These are phyloP conservation scores for Acronicta aceris DNA, from an alignment of 2,888 invertebrate genomes.

Conservation along the genomic window DNA sequence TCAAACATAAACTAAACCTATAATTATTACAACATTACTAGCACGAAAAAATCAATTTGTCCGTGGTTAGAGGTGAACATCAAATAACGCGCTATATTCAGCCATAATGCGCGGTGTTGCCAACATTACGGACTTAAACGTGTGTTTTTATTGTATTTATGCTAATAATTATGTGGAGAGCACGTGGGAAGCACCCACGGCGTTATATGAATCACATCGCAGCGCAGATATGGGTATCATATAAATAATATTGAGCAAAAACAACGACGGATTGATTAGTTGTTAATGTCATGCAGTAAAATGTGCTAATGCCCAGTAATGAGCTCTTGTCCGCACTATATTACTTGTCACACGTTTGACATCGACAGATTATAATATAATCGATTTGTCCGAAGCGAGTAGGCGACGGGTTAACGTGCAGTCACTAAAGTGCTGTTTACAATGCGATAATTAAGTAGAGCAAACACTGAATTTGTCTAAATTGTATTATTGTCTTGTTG, in stretches of 20 bases:
- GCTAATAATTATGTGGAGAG: slow-evolving; percentile 60
- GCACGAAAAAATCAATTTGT: slow-evolving; percentile 46
- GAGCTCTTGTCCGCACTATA: slow-evolving; percentile 47
- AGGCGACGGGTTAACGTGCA: slow-evolving; percentile 23
- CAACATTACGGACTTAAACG: slow-evolving; percentile 57
- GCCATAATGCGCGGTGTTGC: slow-evolving; percentile 44
- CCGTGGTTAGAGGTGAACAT: slow-evolving; percentile 27
- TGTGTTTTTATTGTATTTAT: slow-evolving; percentile 62
- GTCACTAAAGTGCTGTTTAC: background rate
- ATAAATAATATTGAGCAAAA: slow-evolving; percentile 59
- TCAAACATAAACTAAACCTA: slow-evolving; percentile 24
- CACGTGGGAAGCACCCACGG: slow-evolving; percentile 69
- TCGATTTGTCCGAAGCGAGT: slow-evolving; percentile 20
- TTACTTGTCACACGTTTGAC: slow-evolving; percentile 35
- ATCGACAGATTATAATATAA: slow-evolving; percentile 19
- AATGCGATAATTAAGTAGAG: background rate
- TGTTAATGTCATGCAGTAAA: slow-evolving; percentile 51
- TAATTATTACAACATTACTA: slow-evolving; percentile 37
- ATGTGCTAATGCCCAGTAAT: slow-evolving; percentile 60
- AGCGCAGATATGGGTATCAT: slow-evolving; percentile 44
- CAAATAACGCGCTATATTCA: slow-evolving; percentile 38
- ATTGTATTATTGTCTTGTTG: no score
- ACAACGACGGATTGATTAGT: slow-evolving; percentile 57
- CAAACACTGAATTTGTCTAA: no score
- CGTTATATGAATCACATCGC: slow-evolving; percentile 61